phyloP scores from a whole-genome alignment of 2,888 invertebrate species.

The Morpho achilles region DNA sequence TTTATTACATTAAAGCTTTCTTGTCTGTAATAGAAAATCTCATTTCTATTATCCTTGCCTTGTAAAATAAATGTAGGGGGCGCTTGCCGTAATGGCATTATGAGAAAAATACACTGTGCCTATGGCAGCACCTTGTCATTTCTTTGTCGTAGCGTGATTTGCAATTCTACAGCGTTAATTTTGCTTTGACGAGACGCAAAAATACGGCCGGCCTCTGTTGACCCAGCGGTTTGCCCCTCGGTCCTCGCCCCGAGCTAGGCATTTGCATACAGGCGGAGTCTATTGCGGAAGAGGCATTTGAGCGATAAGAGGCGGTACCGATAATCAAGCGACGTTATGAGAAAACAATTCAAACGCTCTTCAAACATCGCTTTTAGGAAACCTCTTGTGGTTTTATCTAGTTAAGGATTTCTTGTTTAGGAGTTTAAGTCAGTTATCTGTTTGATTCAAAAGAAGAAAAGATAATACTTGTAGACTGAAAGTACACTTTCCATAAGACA shows the following conservation, averaged over 20 bases:
- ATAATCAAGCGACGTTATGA: constrained; percentile 21
- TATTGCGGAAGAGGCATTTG: constrained; percentile 55
- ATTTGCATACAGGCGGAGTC: constrained; percentile 73
- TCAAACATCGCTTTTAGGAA: too few species aligned
- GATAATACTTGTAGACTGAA: too few species aligned
- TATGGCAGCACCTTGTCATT: constrained; percentile 59
- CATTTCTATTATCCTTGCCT: too few species aligned
- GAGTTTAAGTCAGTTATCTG: too few species aligned
- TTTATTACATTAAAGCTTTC: too few species aligned
- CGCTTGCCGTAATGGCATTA: constrained; percentile 50
- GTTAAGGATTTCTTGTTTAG: too few species aligned
- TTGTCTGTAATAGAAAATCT: too few species aligned
- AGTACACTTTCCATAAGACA: too few species aligned
- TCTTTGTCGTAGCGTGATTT: constrained; percentile 71
- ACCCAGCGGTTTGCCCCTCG: constrained; percentile 31
- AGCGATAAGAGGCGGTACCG: constrained; percentile 52
- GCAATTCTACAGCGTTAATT: constrained; percentile 77
- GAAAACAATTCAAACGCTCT: constrained; percentile 16
- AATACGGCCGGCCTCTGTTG: constrained; percentile 49
- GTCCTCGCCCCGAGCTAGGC: constrained; percentile 50
- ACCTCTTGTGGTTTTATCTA: too few species aligned
- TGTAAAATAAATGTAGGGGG: constrained; percentile 2
- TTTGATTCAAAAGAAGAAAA: too few species aligned
- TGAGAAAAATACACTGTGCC: constrained; percentile 68
- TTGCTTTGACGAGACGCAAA: constrained; percentile 74